Base-by-base conservation (phyloP, 2,113 vertebrate species). In the Nymphicus hollandicus region DNA sequence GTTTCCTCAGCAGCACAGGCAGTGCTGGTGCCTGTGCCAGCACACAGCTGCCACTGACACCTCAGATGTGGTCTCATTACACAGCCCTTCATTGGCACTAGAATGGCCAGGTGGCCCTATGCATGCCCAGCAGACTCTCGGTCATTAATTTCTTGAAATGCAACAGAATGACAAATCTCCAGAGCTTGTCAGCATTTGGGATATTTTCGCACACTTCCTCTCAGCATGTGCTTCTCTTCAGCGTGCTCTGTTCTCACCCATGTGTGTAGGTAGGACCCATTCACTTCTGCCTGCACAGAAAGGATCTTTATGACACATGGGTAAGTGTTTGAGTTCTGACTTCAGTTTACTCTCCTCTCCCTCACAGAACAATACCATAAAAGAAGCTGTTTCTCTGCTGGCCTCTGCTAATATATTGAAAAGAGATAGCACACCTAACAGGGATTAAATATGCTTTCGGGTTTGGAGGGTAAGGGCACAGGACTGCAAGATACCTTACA, bases 81-180 rank as follows among this genome's bases (percentile, higher is more conserved):
- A 24, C 19, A 71, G 52, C 15, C 43, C 35, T 17, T 29, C 0
- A 0, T 3, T 44, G 41, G 23, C 5, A 5, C 29, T 11, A 2
- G 3, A 12, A 2, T 2, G 27, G 29, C 27, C 52, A 13, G 43
- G 12, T 18, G 33, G 31, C 37, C 52, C 31, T 16, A 8, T 2
- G 3, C 6, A 3, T 2, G 1, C 9, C 43, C 8, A 0, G 13
- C 6, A 61, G 17, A 7, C 14, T 27, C 49, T 22, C 20, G 0
- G 9, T 18, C 50, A 56, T 43, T 28, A 3, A 4, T 68, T 49
- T 74, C 52, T 64, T 89, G 39, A 77, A 64, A 7, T 12, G 18
- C 7, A n/a, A 52, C 17, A 60, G 29, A 33, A 31, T n/a, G 15
- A 29, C 7, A 81, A 58, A 7, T 17, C n/a, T 81, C 41, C 7